Percentiles rank a stretch among this genome's conserved stretches.
Conservation (phyloP, 2,888 invertebrate species). For the Yponomeuta plumbellus region DNA sequence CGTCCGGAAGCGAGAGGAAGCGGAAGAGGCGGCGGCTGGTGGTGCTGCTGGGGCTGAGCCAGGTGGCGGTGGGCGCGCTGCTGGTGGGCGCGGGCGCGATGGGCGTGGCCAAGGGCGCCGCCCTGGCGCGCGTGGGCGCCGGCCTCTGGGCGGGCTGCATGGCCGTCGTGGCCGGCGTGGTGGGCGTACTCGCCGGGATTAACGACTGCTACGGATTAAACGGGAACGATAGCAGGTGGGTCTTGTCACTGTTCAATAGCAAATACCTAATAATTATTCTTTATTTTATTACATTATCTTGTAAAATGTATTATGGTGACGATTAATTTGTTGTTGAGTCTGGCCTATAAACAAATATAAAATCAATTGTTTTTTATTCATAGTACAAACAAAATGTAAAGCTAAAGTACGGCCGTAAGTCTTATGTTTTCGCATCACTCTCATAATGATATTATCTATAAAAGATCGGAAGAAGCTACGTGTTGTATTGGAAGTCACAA, state of each 20-base stretch:
- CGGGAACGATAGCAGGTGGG: conserved; percentile 45
- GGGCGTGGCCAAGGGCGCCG: conserved; percentile 79
- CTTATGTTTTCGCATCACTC: no score
- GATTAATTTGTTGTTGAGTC: no score
- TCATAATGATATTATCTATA: no score
- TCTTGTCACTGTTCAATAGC: conserved; percentile 6
- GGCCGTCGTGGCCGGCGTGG: conserved; percentile 77
- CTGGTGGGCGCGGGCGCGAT: conserved; percentile 79
- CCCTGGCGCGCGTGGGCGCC: conserved; percentile 76
- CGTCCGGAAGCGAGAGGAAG: conserved; percentile 42
- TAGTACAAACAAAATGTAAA: no score
- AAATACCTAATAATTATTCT: background rate
- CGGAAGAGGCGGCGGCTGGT: conserved; percentile 51
- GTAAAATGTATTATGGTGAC: background rate
- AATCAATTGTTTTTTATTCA: no score
- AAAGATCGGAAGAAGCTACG: background rate
- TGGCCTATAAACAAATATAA: background rate
- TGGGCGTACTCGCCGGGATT: conserved; percentile 79
- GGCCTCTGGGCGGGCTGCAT: conserved; percentile 82
- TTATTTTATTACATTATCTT: background rate
- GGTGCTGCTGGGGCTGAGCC: conserved; percentile 75
- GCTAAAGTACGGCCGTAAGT: no score
- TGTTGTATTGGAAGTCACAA: background rate
- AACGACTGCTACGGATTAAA: conserved; percentile 72
- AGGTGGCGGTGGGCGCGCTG: conserved; percentile 78